phyloP scores from a whole-genome alignment of 2,888 invertebrate genomes.

The Agrotis ipsilon region DNA sequence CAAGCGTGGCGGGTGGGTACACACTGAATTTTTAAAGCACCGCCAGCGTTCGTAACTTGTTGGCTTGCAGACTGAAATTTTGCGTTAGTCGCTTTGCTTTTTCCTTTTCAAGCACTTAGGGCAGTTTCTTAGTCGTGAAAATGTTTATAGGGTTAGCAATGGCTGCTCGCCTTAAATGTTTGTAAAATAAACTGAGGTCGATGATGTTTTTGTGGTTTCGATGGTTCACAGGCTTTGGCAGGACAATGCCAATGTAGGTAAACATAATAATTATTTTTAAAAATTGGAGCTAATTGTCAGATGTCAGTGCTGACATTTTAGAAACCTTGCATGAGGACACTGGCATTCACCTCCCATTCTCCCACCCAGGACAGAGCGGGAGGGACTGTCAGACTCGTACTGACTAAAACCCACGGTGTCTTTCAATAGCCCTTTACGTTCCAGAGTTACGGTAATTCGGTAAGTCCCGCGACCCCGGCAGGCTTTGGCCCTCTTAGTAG shows the following conservation, averaged over 20 bases:
- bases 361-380: too few species aligned
- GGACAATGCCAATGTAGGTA: neutral
- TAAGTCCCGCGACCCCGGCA: too few species aligned
- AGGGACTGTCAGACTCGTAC: too few species aligned
- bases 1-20: constrained; percentile 84
- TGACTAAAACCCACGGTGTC: too few species aligned
- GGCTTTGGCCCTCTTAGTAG: too few species aligned
- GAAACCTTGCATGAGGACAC: too few species aligned
- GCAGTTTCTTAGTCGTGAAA: constrained; percentile 42
- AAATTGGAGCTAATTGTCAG: neutral
- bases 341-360: too few species aligned
- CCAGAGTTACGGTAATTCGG: too few species aligned
- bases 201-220: neutral
- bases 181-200: constrained; percentile 10
- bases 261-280: neutral
- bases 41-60: constrained; percentile 74
- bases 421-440: too few species aligned
- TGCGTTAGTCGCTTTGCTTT: constrained; percentile 60
- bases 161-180: neutral
- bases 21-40: constrained; percentile 87
- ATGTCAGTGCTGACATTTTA: neutral
- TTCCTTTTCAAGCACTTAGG: constrained; percentile 44
- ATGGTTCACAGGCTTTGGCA: neutral
- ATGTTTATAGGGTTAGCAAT: constrained; percentile 30
- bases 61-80: constrained; percentile 66